Percentiles rank a stretch among this genome's conserved stretches.
Evolutionary conservation across 2,888 invertebrate species (phyloP).

Genomic region (Drosophila anomalata): DNA sequence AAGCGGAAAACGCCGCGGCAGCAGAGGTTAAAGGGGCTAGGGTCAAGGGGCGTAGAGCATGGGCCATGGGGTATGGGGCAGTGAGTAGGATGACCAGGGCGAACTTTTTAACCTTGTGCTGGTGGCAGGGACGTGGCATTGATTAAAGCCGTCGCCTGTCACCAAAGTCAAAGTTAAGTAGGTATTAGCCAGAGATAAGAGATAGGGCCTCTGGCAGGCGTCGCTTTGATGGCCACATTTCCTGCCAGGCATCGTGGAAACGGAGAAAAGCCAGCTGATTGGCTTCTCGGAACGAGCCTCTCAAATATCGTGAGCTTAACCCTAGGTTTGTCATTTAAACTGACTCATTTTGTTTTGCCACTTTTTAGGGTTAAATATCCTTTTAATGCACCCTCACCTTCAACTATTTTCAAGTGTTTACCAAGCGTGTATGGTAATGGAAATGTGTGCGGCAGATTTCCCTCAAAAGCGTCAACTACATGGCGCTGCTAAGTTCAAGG

Average conservation of each 20-base stretch:
- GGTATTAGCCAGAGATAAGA: constrained; percentile 57
- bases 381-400: constrained; percentile 1
- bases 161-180: constrained; percentile 76
- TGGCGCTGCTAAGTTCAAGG: constrained; percentile 65
- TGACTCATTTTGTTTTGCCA: background rate
- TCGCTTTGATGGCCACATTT: constrained; percentile 25
- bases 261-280: constrained; percentile 57
- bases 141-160: constrained; percentile 67
- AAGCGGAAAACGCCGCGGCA: constrained; percentile 1
- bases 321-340: background rate
- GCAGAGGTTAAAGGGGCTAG: background rate
- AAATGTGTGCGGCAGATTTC: background rate
- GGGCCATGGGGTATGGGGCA: background rate
- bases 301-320: constrained; percentile 23
- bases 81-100: constrained; percentile 20
- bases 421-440: constrained; percentile 13
- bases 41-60: background rate
- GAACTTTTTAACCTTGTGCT: constrained; percentile 59
- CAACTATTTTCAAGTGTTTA: background rate
- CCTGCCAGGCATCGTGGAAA: constrained; percentile 54
- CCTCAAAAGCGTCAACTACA: constrained; percentile 30
- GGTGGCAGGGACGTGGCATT: constrained; percentile 53
- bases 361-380: constrained; percentile 9
- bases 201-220: constrained; percentile 18
- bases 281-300: constrained; percentile 46